A percentile compares a stretch with the other conserved stretches of the same genome.
phyloP scores from a whole-genome alignment of 2,888 invertebrate species.

The Drosophila crucigera region DNA sequence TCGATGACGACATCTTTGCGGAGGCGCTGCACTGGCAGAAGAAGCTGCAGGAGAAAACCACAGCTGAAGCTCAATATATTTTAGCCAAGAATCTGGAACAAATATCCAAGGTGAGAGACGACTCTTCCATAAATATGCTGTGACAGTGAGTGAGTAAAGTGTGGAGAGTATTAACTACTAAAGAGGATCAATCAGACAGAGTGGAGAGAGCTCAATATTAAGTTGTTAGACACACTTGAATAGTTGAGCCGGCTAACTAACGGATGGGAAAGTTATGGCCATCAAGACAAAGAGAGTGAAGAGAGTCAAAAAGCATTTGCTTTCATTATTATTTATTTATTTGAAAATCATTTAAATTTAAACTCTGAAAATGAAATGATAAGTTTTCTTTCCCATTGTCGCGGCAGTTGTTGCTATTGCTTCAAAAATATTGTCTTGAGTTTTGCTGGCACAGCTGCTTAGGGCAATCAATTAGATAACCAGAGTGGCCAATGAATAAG shows the following conservation, averaged over 20 bases:
- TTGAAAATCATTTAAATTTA: background rate
- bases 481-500: background rate
- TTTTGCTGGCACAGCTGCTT: background rate
- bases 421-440: background rate
- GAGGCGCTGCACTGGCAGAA: conserved; percentile 90
- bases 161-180: background rate
- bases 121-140: background rate
- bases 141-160: no score
- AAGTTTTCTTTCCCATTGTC: background rate
- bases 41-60: conserved; percentile 90
- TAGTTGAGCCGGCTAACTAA: no score
- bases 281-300: background rate
- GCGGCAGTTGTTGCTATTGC: no score
- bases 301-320: background rate
- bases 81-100: conserved; percentile 92
- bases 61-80: conserved; percentile 90
- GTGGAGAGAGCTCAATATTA: background rate
- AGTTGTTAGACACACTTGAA: background rate
- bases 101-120: conserved; percentile 89
- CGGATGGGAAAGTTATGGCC: background rate
- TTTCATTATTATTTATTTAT: background rate
- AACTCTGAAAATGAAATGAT: background rate
- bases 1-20: conserved; percentile 88
- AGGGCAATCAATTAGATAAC: background rate
- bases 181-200: no score